phyloP scores from a whole-genome alignment of 2,888 invertebrate genomes.

The Lumbricus terrestris region DNA sequence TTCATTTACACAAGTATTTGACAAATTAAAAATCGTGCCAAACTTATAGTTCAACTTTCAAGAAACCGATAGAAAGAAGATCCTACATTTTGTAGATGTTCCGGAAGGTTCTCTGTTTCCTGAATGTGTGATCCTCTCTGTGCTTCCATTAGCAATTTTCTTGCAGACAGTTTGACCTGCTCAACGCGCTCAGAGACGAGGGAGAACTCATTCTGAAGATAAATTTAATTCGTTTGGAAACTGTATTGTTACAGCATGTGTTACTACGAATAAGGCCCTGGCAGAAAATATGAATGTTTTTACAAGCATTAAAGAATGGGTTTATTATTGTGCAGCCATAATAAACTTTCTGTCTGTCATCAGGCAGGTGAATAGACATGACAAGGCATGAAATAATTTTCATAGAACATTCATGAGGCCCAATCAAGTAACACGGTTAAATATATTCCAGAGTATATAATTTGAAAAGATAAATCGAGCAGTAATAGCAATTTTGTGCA shows the following conservation, averaged over 20 bases:
- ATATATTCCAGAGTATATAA: too few species aligned
- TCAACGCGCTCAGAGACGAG: not conserved
- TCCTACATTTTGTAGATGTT: not conserved
- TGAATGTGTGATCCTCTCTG: not conserved
- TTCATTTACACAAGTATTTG: not conserved
- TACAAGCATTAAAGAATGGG: too few species aligned
- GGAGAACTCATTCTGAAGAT: not conserved
- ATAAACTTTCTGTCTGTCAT: too few species aligned
- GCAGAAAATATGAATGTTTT: not conserved
- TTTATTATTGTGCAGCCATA: too few species aligned
- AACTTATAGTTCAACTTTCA: not conserved
- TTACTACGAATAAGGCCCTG: not conserved
- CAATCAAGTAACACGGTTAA: too few species aligned
- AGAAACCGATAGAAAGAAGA: not conserved
- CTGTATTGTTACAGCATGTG: not conserved
- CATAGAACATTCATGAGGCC: too few species aligned
- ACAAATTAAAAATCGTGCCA: not conserved
- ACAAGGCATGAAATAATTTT: too few species aligned
- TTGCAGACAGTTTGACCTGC: not conserved
- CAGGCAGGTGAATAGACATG: too few species aligned
- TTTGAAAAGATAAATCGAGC: too few species aligned
- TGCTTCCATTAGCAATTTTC: not conserved
- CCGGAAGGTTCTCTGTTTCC: not conserved
- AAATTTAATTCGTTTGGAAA: not conserved
- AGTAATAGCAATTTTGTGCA: too few species aligned